These are phyloP conservation scores for Meta bourneti DNA, from an alignment of 2,888 invertebrate genomes.

Conservation along the genomic window DNA sequence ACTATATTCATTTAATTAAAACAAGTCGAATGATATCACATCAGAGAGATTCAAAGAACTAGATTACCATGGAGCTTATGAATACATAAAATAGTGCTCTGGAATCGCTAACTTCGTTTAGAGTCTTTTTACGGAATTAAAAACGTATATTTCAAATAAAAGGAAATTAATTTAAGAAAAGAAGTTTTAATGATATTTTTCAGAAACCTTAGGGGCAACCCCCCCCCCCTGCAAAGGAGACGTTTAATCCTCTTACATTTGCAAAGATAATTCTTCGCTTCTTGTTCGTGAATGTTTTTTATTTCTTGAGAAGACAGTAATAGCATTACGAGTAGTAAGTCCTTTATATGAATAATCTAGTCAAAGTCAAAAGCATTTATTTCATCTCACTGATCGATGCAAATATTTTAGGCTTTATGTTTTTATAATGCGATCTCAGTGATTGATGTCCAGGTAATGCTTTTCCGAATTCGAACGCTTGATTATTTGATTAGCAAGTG, in stretches of 20 bases:
- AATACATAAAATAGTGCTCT: neutral
- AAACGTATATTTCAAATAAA: neutral
- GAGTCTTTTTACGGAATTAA: neutral
- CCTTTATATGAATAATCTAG: conserved; percentile 12
- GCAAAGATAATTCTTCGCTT: conserved; percentile 10
- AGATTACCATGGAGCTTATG: neutral
- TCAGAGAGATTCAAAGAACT: no score
- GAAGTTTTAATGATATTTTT: conserved; percentile 18
- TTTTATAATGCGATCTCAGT: no score
- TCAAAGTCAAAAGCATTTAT: neutral
- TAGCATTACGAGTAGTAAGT: conserved; percentile 21
- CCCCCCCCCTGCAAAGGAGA: no score
- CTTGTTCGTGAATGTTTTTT: conserved; percentile 3
- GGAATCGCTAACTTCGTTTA: neutral
- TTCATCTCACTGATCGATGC: no score
- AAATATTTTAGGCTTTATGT: no score
- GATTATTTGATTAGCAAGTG: no score
- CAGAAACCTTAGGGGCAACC: neutral
- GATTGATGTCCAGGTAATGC: no score
- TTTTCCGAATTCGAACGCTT: no score
- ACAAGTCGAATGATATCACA: neutral
- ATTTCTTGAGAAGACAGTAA: neutral
- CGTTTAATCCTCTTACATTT: conserved; percentile 28
- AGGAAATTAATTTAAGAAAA: neutral
- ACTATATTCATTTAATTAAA: neutral